Evolutionary conservation across 2,797 vertebrate genomes (phyloP).

Genomic region (Nannoperca obscura): DNA sequence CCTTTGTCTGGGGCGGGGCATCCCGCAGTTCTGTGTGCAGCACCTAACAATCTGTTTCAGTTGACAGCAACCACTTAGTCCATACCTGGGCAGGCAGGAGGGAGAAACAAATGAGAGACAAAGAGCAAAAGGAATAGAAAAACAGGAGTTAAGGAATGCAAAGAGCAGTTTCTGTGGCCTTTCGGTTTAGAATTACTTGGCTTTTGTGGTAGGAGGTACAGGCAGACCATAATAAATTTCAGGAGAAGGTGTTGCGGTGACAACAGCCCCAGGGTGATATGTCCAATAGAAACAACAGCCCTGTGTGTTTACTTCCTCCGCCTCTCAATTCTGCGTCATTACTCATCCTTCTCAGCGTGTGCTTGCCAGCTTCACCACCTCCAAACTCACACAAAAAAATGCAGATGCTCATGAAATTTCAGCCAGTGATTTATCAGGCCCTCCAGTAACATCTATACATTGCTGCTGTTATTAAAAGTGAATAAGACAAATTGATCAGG

Average conservation of each 20-base stretch:
- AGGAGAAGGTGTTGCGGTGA: constrained; percentile 51
- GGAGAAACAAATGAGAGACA: constrained; percentile 39
- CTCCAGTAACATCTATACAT: constrained; percentile 39
- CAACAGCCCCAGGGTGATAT: constrained; percentile 63
- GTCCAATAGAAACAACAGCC: constrained; percentile 76
- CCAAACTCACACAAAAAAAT: constrained; percentile 63
- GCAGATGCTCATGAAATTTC: constrained; percentile 67
- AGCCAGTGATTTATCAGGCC: constrained; percentile 64
- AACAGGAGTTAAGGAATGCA: constrained; percentile 33
- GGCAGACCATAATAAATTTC: constrained; percentile 61
- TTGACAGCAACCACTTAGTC: constrained; percentile 49
- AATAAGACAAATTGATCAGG: constrained; percentile 58
- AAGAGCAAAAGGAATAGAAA: constrained; percentile 26
- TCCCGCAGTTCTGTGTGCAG: constrained; percentile 26
- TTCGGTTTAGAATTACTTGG: constrained; percentile 45
- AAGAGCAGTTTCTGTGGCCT: constrained; percentile 32
- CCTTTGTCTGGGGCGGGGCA: constrained; percentile 16
- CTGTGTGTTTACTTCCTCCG: constrained; percentile 66
- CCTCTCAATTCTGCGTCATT: constrained; percentile 65
- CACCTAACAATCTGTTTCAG: constrained; percentile 51
- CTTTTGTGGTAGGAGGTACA: constrained; percentile 47
- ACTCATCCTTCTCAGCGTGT: constrained; percentile 72
- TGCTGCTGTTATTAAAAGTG: constrained; percentile 48
- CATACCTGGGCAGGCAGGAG: constrained; percentile 41
- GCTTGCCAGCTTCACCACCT: constrained; percentile 61